phyloP scores from a whole-genome alignment of 2,113 vertebrate genomes.

The Bufo gargarizans region DNA sequence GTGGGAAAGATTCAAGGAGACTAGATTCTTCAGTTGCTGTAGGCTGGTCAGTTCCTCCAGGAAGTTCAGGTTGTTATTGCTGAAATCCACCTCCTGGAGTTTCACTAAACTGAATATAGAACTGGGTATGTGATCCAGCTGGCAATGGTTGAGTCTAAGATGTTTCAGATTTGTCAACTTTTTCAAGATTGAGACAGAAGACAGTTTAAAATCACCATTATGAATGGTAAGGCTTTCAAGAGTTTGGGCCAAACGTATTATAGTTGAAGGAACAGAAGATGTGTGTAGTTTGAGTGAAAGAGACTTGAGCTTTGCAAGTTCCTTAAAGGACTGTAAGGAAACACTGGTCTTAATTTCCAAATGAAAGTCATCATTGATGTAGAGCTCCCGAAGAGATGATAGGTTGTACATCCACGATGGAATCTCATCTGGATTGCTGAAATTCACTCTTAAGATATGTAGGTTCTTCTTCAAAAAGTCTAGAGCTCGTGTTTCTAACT shows the following conservation, averaged over 20 bases:
- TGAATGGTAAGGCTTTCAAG: constrained; percentile 70
- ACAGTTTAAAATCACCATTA: constrained; percentile 71
- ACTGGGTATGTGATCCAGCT: constrained; percentile 74
- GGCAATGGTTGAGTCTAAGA: constrained; percentile 73
- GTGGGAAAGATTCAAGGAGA: constrained; percentile 70
- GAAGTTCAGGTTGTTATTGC: constrained; percentile 70
- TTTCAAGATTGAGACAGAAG: constrained; percentile 70
- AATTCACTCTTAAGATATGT: constrained; percentile 68
- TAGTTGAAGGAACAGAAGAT: constrained; percentile 69
- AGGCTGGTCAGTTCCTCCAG: constrained; percentile 73
- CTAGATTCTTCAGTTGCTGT: constrained; percentile 70
- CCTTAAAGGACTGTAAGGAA: constrained; percentile 70
- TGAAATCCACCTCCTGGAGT: constrained; percentile 71
- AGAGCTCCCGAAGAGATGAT: constrained; percentile 71
- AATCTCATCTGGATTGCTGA: constrained; percentile 70
- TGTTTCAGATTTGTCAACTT: constrained; percentile 67
- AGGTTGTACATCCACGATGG: constrained; percentile 74
- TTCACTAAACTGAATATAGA: constrained; percentile 67
- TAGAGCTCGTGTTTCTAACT: constrained; percentile 70
- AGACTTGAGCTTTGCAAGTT: constrained; percentile 70
- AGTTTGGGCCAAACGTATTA: constrained; percentile 69
- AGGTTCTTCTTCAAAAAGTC: constrained; percentile 70
- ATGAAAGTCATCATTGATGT: constrained; percentile 69
- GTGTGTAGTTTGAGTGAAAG: constrained; percentile 68
- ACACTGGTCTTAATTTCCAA: constrained; percentile 70